Evolutionary conservation across 92 coral and sea anemone genomes (phyloP).

Genomic region (Muricea muricata): DNA sequence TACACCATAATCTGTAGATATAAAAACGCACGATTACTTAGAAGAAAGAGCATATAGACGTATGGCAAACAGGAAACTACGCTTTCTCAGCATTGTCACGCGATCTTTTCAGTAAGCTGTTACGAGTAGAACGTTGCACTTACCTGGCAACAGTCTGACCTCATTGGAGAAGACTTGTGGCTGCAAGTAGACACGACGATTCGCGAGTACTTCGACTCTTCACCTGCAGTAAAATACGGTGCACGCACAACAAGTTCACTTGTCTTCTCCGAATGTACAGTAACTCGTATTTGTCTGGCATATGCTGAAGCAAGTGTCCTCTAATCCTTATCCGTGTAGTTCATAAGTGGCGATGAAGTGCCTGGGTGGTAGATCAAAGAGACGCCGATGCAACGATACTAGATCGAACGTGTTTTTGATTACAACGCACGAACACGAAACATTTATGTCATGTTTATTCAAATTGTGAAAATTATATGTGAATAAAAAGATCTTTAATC

Average conservation of each 20-base stretch:
- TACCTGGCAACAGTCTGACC: conserved; percentile 13
- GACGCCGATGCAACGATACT: conserved; percentile 23
- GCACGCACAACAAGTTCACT: not conserved
- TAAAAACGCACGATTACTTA: not conserved
- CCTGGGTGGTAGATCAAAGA: not conserved
- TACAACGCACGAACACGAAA: not conserved
- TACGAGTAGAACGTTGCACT: not conserved
- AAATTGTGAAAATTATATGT: not conserved
- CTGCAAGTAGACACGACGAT: not conserved
- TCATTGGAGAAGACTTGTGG: not conserved
- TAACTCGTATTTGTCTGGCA: conserved; percentile 60
- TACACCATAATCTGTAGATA: not conserved
- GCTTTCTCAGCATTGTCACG: conserved; percentile 9
- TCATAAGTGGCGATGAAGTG: conserved; percentile 1
- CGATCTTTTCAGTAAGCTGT: not conserved
- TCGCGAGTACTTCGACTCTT: not conserved
- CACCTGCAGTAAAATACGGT: too few species aligned
- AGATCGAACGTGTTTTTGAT: not conserved
- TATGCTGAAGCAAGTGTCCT: conserved; percentile 73
- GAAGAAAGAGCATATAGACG: not conserved
- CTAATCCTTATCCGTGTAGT: conserved; percentile 51
- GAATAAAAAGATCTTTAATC: not conserved
- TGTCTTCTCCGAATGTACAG: not conserved
- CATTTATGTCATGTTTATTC: not conserved
- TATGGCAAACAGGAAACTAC: not conserved